Evolutionary conservation across 2,113 vertebrate species (phyloP), one percentile per base, ranked within the genome.

Genomic region (Elanus axillaris): DNA sequence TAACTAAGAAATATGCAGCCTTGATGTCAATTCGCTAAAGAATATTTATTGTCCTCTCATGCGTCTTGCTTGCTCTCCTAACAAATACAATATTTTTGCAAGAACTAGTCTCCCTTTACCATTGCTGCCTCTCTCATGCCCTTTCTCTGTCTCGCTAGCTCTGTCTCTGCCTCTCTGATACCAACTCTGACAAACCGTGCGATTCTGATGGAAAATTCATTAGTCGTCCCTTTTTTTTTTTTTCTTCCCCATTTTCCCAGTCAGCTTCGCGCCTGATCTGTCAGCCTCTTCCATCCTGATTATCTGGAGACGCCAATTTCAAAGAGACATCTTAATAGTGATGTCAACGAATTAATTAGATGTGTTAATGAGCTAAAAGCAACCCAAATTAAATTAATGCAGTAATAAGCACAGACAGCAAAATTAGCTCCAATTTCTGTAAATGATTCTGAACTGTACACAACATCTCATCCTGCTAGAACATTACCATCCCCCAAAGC

Each of bases 361-460:
- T 99, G 99, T 99, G 99, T 99, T 99, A 99, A 99, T 99, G 99
- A 99, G 99, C 99, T 99, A 99, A 99, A 99, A 99, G 99, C 99
- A 99, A 99, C 99, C 99, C 99, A 99, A 99, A 99, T 99, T 99
- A 99, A 99, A 99, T 99, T 99, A 99, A 99, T 99, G 99, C 99
- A 98, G 99, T 99, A 99, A 99, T 99, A 99, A 99, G 99, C 99
- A 99, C 99, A 99, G 99, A 99, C 99, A 99, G 99, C 98, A 98
- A 99, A 99, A 99, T 99, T 99, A 99, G 99, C 99, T 99, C 99
- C 99, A 99, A 99, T 99, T 99, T 99, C 99, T 99, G 99, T 99
- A 99, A 99, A 99, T 99, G 99, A 99, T 99, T 99, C 99, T 99
- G 99, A 99, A 99, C 99, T 99, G 99, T 99, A 99, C 99, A 99